A percentile compares a stretch with the other conserved stretches of the same genome.
phyloP scores from a whole-genome alignment of 2,888 invertebrate species.

The Apocheima hispidaria region DNA sequence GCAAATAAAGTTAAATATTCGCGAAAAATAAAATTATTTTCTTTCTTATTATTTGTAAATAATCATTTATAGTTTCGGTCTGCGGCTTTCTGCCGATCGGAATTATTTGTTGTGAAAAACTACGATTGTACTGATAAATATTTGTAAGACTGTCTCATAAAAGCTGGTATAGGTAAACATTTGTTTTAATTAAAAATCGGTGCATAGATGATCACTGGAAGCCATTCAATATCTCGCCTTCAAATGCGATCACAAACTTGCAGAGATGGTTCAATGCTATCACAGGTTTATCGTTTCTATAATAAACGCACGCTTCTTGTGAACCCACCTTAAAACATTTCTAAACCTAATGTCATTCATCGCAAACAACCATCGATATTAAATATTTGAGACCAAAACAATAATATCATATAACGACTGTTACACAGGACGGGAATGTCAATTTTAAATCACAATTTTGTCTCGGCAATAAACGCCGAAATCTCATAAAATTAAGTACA shows the following conservation, averaged over 20 bases:
- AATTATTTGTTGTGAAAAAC: too few relatives aligned
- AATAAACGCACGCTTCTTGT: constrained; percentile 2
- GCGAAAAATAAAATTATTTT: too few relatives aligned
- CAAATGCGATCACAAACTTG: constrained; percentile 1
- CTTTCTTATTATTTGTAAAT: too few relatives aligned
- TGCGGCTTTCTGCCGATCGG: too few relatives aligned
- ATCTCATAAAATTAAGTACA: constrained; percentile 17
- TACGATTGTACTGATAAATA: constrained; percentile 15
- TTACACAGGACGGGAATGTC: constrained; percentile 71
- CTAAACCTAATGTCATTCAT: constrained; percentile 66
- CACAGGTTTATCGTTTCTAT: constrained; percentile 2
- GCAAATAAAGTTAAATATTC: too few relatives aligned
- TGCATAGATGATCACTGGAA: constrained; percentile 8
- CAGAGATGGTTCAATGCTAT: constrained; percentile 1
- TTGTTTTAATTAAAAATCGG: constrained; percentile 1
- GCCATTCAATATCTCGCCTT: not conserved
- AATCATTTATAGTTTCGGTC: too few relatives aligned
- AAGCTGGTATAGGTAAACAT: constrained; percentile 26
- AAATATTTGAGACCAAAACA: constrained; percentile 71
- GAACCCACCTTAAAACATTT: constrained; percentile 16
- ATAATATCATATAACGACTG: constrained; percentile 58
- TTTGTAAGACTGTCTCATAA: constrained; percentile 36
- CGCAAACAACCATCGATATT: constrained; percentile 62
- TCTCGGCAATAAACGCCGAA: constrained; percentile 29
- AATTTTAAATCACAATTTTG: constrained; percentile 66